These are phyloP conservation scores for Rhabdomys pumilio DNA, from an alignment of 2,797 vertebrate genomes.

Conservation along the genomic window DNA sequence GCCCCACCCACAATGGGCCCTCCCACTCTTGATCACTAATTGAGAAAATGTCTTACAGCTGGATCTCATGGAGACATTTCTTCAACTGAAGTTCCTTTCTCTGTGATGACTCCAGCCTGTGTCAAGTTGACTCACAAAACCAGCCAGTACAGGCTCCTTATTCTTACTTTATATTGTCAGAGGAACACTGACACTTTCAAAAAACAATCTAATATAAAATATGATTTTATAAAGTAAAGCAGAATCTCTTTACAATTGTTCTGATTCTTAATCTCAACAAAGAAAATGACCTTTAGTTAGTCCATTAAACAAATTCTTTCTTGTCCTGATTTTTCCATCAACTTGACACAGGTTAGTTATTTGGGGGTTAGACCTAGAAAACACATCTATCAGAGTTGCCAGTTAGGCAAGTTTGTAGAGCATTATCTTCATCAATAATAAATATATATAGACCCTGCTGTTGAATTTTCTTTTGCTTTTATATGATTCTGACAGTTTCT, in stretches of 20 bases:
- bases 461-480: neutral
- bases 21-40: too few species aligned
- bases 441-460: neutral
- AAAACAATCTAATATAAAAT: neutral
- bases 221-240: neutral
- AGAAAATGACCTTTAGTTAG: neutral
- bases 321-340: neutral
- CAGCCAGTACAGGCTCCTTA: neutral
- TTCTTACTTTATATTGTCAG: conserved; percentile 9
- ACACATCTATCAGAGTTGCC: too few species aligned
- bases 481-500: neutral
- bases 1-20: too few species aligned
- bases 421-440: neutral
- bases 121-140: too few species aligned
- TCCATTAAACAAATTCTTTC: neutral
- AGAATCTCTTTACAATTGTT: neutral
- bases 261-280: neutral
- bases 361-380: neutral
- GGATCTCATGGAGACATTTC: too few species aligned
- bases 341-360: neutral
- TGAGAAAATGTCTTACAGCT: too few species aligned
- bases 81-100: too few species aligned
- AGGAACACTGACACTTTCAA: neutral
- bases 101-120: too few species aligned
- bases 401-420: neutral